These are phyloP conservation scores for Gymnocheta viridis DNA, from an alignment of 2,888 invertebrate species.

Conservation along the genomic window DNA sequence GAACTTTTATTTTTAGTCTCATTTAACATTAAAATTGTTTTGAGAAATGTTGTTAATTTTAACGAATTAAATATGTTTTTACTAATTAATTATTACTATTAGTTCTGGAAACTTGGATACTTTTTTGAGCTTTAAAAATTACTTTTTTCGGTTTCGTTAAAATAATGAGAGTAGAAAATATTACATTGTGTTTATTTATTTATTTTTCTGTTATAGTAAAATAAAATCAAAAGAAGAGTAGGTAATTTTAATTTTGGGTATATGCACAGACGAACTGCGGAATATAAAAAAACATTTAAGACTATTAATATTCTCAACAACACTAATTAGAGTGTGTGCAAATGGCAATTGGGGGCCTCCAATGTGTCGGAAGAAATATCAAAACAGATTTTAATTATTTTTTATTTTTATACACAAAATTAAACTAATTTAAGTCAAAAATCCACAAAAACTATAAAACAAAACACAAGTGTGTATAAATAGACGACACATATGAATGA, in stretches of 20 bases:
- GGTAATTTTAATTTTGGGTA: too few relatives aligned
- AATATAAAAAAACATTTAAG: background rate
- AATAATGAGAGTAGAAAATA: too few relatives aligned
- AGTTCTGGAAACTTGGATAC: background rate
- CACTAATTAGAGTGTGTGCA: constrained; percentile 45
- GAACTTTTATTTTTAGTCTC: too few relatives aligned
- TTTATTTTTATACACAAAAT: background rate
- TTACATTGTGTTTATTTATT: too few relatives aligned
- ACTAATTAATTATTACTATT: background rate
- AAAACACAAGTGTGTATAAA: too few relatives aligned
- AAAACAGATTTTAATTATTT: constrained; percentile 1
- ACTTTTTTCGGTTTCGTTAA: too few relatives aligned
- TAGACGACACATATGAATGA: too few relatives aligned
- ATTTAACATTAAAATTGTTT: background rate
- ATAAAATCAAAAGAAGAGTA: too few relatives aligned
- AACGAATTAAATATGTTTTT: background rate
- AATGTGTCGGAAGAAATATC: background rate
- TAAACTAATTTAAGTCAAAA: background rate
- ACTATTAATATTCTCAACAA: constrained; percentile 31
- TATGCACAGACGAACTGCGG: background rate
- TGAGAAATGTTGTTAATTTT: background rate
- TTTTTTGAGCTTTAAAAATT: too few relatives aligned
- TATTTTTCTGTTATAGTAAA: too few relatives aligned
- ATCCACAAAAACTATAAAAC: background rate
- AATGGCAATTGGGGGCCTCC: constrained; percentile 36